Percentiles rank a stretch among this genome's conserved stretches.
These are phyloP conservation scores for Pristis pectinata DNA, from an alignment of 2,797 vertebrate species.

Conservation along the genomic window DNA sequence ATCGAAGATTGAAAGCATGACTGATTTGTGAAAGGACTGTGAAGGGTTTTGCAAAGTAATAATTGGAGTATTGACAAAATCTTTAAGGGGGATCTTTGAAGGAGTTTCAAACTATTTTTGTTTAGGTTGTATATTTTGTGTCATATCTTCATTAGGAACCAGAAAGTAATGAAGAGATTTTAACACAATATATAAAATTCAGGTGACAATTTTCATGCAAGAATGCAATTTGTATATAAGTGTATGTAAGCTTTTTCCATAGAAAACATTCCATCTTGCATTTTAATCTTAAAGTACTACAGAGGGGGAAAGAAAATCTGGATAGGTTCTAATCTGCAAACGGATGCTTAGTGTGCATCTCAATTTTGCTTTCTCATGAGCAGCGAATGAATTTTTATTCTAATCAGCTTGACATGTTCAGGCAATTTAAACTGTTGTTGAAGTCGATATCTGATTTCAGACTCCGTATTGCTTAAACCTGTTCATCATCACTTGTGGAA, in stretches of 20 bases:
- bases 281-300: neutral
- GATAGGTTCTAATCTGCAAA: neutral
- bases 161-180: neutral
- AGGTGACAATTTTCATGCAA: neutral
- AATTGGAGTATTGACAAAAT: neutral
- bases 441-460: conserved; percentile 43
- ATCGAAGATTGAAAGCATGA: neutral
- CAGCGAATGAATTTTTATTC: conserved; percentile 41
- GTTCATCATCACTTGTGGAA: neutral
- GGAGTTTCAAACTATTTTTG: neutral
- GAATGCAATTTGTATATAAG: neutral
- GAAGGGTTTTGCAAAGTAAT: neutral
- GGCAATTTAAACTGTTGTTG: conserved; percentile 38
- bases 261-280: neutral
- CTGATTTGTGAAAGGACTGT: neutral
- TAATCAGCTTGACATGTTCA: conserved; percentile 44
- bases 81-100: neutral
- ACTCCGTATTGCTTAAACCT: neutral
- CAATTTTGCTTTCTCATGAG: conserved; percentile 38
- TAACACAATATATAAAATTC: neutral
- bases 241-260: neutral
- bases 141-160: neutral
- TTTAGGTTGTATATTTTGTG: neutral
- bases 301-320: too few species aligned
- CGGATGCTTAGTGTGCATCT: neutral